These are phyloP conservation scores for Odontesthes bonariensis DNA, from an alignment of 2,113 vertebrate species.

Conservation along the genomic window DNA sequence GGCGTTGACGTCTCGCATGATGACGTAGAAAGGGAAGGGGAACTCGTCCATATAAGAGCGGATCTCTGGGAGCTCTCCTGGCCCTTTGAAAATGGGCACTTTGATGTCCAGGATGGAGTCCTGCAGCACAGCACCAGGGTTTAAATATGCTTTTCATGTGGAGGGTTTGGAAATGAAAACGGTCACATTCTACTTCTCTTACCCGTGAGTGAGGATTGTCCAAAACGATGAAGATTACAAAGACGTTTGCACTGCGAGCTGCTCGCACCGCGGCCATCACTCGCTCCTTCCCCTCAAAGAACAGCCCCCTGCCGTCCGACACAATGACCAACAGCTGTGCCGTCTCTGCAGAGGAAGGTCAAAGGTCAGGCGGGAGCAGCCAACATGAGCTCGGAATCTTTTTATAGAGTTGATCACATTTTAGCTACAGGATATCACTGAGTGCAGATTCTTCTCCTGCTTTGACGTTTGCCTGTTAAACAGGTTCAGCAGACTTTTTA, in stretches of 20 bases:
- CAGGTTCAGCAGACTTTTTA: no score
- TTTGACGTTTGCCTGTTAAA: no score
- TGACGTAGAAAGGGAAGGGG: conserved; percentile 97
- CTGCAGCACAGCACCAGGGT: conserved; percentile 70
- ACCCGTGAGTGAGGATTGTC: conserved; percentile 98
- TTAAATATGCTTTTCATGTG: neutral
- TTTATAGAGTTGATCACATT: neutral
- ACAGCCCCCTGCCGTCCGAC: conserved; percentile 95
- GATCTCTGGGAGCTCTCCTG: conserved; percentile 94
- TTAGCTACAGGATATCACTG: no score
- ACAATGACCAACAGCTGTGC: conserved; percentile 94
- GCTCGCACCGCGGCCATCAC: conserved; percentile 89
- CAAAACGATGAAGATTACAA: conserved; percentile 95
- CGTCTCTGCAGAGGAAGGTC: conserved; percentile 82
- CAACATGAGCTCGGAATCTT: no score
- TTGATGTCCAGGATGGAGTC: conserved; percentile 98
- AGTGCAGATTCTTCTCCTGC: no score
- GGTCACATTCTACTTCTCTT: conserved; percentile 42
- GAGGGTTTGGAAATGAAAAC: neutral
- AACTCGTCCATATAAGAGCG: conserved; percentile 99
- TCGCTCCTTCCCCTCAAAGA: conserved; percentile 95
- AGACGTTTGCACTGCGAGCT: conserved; percentile 89
- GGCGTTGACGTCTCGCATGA: conserved; percentile 92
- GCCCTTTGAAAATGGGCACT: conserved; percentile 94
- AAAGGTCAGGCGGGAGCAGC: neutral